A percentile compares a stretch with the other conserved stretches of the same genome.
These are phyloP conservation scores for Decapterus maruadsi DNA, from an alignment of 2,797 vertebrate genomes.

Conservation along the genomic window DNA sequence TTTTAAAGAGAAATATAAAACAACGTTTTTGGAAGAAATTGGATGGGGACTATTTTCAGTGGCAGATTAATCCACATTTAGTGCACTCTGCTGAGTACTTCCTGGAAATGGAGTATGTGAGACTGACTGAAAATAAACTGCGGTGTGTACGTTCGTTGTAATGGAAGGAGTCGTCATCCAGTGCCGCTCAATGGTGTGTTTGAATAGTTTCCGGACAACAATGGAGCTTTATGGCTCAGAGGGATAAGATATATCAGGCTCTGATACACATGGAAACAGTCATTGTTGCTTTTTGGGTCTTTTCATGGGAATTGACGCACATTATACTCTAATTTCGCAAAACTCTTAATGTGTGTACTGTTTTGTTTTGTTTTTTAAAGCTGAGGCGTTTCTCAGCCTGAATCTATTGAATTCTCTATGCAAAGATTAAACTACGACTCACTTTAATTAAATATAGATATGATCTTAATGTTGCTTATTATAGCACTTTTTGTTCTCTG, in stretches of 20 bases:
- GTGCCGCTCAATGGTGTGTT: background rate
- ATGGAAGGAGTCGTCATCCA: background rate
- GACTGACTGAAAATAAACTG: background rate
- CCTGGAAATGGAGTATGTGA: background rate
- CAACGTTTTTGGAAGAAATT: slow-evolving; percentile 3
- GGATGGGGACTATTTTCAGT: slow-evolving; percentile 20
- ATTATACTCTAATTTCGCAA: background rate
- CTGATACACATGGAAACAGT: background rate
- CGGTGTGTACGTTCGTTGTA: background rate
- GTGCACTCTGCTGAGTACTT: slow-evolving; percentile 20
- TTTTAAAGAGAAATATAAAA: background rate
- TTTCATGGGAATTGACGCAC: background rate
- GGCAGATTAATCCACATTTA: slow-evolving; percentile 21
- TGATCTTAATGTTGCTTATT: background rate
- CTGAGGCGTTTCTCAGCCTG: background rate
- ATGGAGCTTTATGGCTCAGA: background rate
- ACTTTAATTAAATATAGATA: background rate
- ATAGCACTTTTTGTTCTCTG: background rate
- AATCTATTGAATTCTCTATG: background rate
- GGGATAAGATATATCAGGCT: background rate
- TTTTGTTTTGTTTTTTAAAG: slow-evolving; percentile 3
- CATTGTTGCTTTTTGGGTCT: background rate
- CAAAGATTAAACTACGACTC: background rate
- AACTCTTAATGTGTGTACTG: background rate
- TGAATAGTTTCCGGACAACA: background rate